phyloP scores from a whole-genome alignment of 2,113 vertebrate species.

The Oryzias melastigma region DNA sequence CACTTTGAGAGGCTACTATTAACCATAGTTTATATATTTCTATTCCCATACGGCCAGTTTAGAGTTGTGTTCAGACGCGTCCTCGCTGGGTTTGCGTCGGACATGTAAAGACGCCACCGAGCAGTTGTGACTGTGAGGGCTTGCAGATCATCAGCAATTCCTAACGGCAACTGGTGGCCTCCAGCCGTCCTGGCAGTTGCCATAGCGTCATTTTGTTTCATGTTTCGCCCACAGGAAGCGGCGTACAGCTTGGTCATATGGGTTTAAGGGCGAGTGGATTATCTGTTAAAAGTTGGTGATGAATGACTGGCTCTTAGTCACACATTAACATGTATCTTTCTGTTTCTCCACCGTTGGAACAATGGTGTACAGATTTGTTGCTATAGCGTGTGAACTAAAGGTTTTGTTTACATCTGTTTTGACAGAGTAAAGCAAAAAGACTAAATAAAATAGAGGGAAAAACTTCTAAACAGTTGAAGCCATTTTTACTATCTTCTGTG shows the following conservation, averaged over 20 bases:
- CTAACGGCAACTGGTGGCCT: conserved; percentile 72
- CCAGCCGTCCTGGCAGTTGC: conserved; percentile 63
- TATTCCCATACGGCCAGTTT: conserved; percentile 20
- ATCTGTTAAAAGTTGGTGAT: conserved; percentile 64
- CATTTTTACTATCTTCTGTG: conserved; percentile 24
- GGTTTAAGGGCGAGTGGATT: conserved; percentile 56
- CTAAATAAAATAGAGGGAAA: neutral
- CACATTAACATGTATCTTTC: conserved; percentile 60
- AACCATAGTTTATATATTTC: neutral
- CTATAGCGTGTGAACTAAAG: conserved; percentile 10
- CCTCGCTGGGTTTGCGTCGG: conserved; percentile 41
- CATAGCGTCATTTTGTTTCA: conserved; percentile 58
- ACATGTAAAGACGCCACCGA: conserved; percentile 63
- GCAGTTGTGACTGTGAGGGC: conserved; percentile 59
- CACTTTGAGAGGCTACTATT: too few relatives aligned
- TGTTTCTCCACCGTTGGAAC: neutral
- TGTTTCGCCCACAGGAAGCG: conserved; percentile 53
- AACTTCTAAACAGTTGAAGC: neutral
- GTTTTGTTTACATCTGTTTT: conserved; percentile 38
- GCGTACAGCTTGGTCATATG: conserved; percentile 39
- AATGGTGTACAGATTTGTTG: conserved; percentile 35
- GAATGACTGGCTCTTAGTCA: conserved; percentile 60
- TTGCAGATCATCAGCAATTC: conserved; percentile 69
- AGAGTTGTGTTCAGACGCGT: conserved; percentile 15
- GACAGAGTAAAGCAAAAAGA: conserved; percentile 20